Base-by-base conservation (phyloP, 2,888 invertebrate genomes). In the Meloe dianella region DNA sequence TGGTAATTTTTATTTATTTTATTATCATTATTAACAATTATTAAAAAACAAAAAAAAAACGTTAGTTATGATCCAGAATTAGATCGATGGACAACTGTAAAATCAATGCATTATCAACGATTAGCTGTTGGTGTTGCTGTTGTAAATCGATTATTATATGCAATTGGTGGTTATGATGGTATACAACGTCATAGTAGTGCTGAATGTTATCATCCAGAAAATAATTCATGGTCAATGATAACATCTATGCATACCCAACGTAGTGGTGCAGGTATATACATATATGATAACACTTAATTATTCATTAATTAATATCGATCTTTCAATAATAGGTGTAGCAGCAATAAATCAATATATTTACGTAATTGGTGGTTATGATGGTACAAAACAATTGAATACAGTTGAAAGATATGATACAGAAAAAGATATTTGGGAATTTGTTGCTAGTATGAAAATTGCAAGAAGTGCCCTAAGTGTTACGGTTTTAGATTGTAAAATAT, bases 321-420 rank as follows among this genome's bases (percentile, higher is more conserved):
- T 30, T 61, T 58, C 35, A 61, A 56, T 78, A 78, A 3, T 77
- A 91, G 91, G 95, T 66, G 94, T 95, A 51, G 93, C 92, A 6
- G 92, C 92, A 14, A 86, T 96, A 77, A 93, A 92, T 78, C 94
- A 95, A 79, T 92, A 88, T 81, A 92, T 97, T 73, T 97, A 94
- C 83, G 96, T 95, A n/a, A 92, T 96, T 66, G 97, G 97, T 61
- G 97, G 97, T n/a, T 96, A 95, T 83, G 95, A 96, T 85, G 95
- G 95, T 12, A 86, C 87, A 58, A 88, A 89, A 66, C 96, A 96
- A 82, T 85, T 97, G 61, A 88, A 91, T 65, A 89, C 92, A 0
- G 96, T 96, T 14, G 96, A 97, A 85, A 87, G 91, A 30, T 96
- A 93, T 83, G 94, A 95, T 83, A 94, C 94, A 0, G 94, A 95